Base-by-base conservation (phyloP, 1,140 invertebrate species). In the Drosophila sturtevanti region DNA sequence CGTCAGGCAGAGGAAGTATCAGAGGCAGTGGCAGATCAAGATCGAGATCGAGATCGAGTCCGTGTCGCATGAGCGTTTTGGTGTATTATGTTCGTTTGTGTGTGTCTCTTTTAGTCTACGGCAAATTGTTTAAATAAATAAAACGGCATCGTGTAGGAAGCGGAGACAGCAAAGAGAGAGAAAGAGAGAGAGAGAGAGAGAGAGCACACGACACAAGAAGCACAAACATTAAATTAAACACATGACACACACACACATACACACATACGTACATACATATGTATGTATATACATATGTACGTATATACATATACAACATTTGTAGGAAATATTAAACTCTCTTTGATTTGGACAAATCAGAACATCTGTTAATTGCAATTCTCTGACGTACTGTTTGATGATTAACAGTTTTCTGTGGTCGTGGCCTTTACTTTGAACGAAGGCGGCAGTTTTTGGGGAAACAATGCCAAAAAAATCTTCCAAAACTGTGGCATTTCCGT, bases 41-140 rank as follows among this genome's bases (percentile, higher is more conserved):
- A 66, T 67, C 18, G n/a, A 54, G 31, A 63, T 59, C 24, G 18
- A 14, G 21, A 61, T 34, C 21, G 16, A 35, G 18, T 70, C 41
- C 44, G 12, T 44, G 35, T 34, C 41, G 16, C 41, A 48, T 48
- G 41, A 21, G 41, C 41, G 18, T 44, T 44, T 48, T 6, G 35
- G 58, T 58, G 14, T 27, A 14, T 16, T 37, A 35, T 60, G 18
- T 61, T 14, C 48, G 18, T 58, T 16, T 61, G 35, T 68, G 55
- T 56, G 44, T 61, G 51, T 64, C 58, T 70, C 66, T 78, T 82
- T 87, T 64, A 79, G 75, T 69, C 62, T 63, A 69, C 64, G 69
- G 69, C 76, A 80, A 87, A 89, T 89, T 84, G 79, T 87, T 87
- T 84, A 84, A 89, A 80, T 84, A 87, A 87, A 87, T 89, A 89